These are phyloP conservation scores for Rynchops niger DNA, from an alignment of 2,113 vertebrate genomes.

Conservation along the genomic window DNA sequence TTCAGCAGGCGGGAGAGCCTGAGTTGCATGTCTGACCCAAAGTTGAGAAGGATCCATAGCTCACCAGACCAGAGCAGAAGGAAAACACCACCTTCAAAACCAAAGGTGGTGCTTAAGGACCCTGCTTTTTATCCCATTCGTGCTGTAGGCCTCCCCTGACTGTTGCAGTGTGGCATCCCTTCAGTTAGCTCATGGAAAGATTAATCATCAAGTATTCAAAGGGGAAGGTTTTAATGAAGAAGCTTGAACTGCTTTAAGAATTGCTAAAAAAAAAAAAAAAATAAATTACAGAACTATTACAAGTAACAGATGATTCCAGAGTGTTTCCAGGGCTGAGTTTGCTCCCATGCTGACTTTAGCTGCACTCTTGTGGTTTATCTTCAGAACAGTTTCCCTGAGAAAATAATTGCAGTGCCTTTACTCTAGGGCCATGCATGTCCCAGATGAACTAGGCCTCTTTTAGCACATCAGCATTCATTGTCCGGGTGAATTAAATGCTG, in stretches of 20 bases:
- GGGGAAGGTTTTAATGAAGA: slow-evolving; percentile 53
- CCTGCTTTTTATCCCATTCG: not conserved
- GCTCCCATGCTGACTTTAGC: slow-evolving; percentile 57
- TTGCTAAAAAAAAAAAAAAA: not conserved
- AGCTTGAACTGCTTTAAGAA: slow-evolving; percentile 35
- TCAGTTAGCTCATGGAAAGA: slow-evolving; percentile 18
- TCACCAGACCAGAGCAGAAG: not conserved
- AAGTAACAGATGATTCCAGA: slow-evolving; percentile 53
- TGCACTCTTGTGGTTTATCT: slow-evolving; percentile 67
- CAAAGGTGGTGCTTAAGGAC: not conserved
- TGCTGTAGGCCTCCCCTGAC: not conserved
- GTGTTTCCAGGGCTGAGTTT: slow-evolving; percentile 43
- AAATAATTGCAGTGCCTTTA: slow-evolving; percentile 49
- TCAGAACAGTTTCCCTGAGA: slow-evolving; percentile 72
- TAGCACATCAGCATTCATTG: slow-evolving; percentile 68
- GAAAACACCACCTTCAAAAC: not conserved
- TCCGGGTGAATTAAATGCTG: slow-evolving; percentile 62
- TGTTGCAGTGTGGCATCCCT: slow-evolving; percentile 12
- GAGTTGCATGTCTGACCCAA: not conserved
- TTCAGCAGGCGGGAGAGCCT: not conserved
- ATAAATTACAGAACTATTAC: slow-evolving; percentile 30
- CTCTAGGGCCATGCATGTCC: slow-evolving; percentile 64
- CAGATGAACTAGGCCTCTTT: slow-evolving; percentile 65
- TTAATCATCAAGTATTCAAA: slow-evolving; percentile 18
- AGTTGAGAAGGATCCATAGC: not conserved